These are phyloP conservation scores for Aporophyla nigra DNA, from an alignment of 2,888 invertebrate genomes.

Conservation along the genomic window DNA sequence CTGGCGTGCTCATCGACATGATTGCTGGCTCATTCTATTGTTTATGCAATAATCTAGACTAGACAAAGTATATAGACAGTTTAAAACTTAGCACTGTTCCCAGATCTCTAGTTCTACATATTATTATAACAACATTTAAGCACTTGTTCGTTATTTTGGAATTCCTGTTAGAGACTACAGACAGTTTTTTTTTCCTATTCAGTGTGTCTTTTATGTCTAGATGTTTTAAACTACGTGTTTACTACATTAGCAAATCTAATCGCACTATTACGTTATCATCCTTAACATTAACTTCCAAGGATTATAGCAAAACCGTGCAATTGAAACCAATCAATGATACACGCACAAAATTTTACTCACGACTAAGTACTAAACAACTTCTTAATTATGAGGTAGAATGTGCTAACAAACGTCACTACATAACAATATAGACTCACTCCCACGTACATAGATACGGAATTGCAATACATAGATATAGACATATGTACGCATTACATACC, in stretches of 20 bases:
- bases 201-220: not conserved
- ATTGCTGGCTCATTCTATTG: not conserved
- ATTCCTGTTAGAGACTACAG: not conserved
- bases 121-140: too few relatives aligned
- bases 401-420: not conserved
- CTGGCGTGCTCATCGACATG: not conserved
- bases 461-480: slow-evolving; percentile 40
- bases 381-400: slow-evolving; percentile 7
- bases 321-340: slow-evolving; percentile 14
- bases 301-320: slow-evolving; percentile 5
- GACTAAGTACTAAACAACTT: not conserved
- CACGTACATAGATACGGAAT: slow-evolving; percentile 66
- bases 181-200: not conserved
- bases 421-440: slow-evolving; percentile 52
- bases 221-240: not conserved
- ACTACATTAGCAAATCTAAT: not conserved
- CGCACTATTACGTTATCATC: not conserved
- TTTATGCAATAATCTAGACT: not conserved
- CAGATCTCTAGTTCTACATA: too few relatives aligned
- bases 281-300: slow-evolving; percentile 7
- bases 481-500: slow-evolving; percentile 54
- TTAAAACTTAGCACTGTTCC: not conserved
- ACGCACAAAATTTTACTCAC: slow-evolving; percentile 9
- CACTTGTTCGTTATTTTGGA: not conserved
- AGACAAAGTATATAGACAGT: too few relatives aligned